A percentile compares a stretch with the other conserved stretches of the same genome.
Conservation (phyloP, 2,888 invertebrate genomes). For the Periphyllus acericola region DNA sequence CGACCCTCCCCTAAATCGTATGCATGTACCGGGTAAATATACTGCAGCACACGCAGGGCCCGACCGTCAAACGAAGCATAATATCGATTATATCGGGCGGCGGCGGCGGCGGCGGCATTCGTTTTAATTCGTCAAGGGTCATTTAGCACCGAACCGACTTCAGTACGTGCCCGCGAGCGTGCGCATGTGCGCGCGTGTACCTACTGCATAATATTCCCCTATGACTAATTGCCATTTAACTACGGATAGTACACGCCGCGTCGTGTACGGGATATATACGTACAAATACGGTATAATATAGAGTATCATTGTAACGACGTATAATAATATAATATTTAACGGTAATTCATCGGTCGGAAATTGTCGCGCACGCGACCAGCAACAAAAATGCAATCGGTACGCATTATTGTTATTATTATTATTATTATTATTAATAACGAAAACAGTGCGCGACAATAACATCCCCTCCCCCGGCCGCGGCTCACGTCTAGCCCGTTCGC, state of each 20-base stretch:
- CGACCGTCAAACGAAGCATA: neutral
- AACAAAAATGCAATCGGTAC: constrained; percentile 36
- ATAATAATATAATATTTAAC: neutral
- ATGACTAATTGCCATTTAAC: constrained; percentile 55
- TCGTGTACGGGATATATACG: neutral
- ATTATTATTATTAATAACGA: neutral
- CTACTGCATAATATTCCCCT: neutral
- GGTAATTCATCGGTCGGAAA: neutral
- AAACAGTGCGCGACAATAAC: neutral
- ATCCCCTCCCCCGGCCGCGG: neutral
- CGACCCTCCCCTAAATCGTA: neutral
- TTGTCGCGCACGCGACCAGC: constrained; percentile 39
- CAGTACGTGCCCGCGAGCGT: neutral
- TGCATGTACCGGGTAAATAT: neutral
- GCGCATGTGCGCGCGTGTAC: neutral
- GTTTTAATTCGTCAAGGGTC: constrained; percentile 56
- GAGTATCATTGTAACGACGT: neutral
- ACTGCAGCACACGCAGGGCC: neutral
- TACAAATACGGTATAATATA: neutral
- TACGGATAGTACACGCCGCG: constrained; percentile 13
- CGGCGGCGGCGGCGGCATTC: neutral
- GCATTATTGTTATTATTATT: neutral
- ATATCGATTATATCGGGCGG: constrained; percentile 25
- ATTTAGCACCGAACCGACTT: constrained; percentile 32
- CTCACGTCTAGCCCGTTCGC: neutral